Base-by-base conservation (phyloP, 2,113 vertebrate genomes). In the Trochalopteron elliotii region DNA sequence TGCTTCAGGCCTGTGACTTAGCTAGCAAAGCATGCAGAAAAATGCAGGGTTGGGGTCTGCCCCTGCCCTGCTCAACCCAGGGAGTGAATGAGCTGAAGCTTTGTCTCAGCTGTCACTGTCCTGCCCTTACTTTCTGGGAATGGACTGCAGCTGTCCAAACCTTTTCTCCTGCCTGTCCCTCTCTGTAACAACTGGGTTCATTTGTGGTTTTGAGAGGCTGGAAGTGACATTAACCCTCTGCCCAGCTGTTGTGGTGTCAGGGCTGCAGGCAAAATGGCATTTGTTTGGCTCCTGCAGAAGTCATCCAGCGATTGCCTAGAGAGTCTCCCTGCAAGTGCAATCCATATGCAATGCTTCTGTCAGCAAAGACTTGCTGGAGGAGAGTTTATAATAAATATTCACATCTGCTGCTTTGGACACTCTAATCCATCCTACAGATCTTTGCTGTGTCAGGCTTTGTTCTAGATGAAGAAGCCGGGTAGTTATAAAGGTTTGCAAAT, bases 381-480 rank as follows among this genome's bases (percentile, higher is more conserved):
- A 93, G 57, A 86, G 87, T 93, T 97, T 93, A 90, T 98, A 98
- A 98, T 98, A 98, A 97, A 98, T 97, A 98, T 97, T 98, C 97
- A 96, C 97, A 97, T 98, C 97, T 98, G 97, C 97, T 97, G 69
- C 80, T 97, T 96, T 98, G 97, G 97, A 98, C 98, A 97, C 97
- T 95, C 97, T 97, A 98, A 98, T 98, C 97, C 97, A 98, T 98
- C 97, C 97, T 97, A 94, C 85, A 76, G 90, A 97, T 97, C 89
- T 98, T 97, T 98, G 98, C 98, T 98, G 97, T 96, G 96, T 98
- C 98, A 98, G 98, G 93, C 91, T 97, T 98, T 98, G 97, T 98
- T 98, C 97, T 98, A 97, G 97, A 94, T 95, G 97, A 98, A 96
- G 97, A 96, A 97, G 59, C 96, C 0, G 49, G 94, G 65, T 96